Base-by-base conservation (phyloP, 2,797 vertebrate genomes). In the Rhodeus uyekii region DNA sequence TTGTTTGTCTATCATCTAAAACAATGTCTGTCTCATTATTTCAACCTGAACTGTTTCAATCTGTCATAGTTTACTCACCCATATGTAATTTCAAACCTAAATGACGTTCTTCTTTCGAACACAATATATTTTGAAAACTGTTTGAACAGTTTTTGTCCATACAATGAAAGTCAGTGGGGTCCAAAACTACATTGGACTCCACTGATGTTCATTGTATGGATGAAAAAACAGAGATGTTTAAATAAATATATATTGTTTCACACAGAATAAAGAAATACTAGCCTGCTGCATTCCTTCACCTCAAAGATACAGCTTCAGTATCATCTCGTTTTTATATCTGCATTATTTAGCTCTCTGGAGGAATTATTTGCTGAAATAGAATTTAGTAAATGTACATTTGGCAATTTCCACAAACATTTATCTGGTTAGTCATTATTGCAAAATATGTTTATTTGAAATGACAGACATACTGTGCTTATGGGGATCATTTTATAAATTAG, bases 351-450 rank as follows among this genome's bases (percentile, higher is more conserved):
- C 68, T 80, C 78, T 61, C 42, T 46, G 8, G 16, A 46, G 29
- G 39, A 12, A 69, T 72, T 72, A 39, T 71, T 55, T 39, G 27
- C 78, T 68, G 48, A 48, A 63, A 74, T 4, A 81, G 16, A 24
- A 64, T 74, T 63, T 68, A 22, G 71, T 65, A 42, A 75, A 65
- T 55, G 19, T 24, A 42, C 71, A 65, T 46, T n/a, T 55, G 82
- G 48, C 68, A 53, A 74, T 58, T 83, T 36, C 7, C 69, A 48
- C 65, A 78, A 82, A 78, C 16, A 72, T 63, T 63, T 63, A 80
- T 36, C n/a, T 38, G 61, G 18, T 27, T 50, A 50, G 46, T 67
- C 46, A 38, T 14, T 53, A 78, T 50, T 78, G n/a, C 61, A 29
- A 65, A 53, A 39, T 29, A n/a, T 34, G 46, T 63, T 44, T 12